Base-by-base conservation (phyloP, 2,113 vertebrate genomes). In the Motacilla alba region DNA sequence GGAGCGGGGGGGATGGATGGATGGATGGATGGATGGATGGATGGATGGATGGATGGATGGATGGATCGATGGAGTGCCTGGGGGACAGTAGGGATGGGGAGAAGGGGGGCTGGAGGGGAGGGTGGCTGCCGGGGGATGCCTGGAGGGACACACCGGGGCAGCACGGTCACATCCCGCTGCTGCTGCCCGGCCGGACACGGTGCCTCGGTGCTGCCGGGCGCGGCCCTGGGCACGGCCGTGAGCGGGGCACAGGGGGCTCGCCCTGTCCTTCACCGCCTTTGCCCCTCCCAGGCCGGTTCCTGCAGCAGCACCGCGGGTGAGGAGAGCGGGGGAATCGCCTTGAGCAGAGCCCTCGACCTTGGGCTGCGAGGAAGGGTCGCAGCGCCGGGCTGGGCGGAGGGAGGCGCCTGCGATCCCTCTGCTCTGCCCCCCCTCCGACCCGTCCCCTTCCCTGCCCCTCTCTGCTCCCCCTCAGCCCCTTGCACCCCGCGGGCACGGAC, bases 241-340 rank as follows among this genome's bases (percentile, higher is more conserved):
- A 24, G 9, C 2, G 1, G n/a, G 15, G 66, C 19, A 7, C 30
- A 3, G 47, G 13, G 21, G 11, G n/a, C n/a, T 31, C 79, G 3
- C 41, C 21, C 33, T 30, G 89, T 9, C 83, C 67, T 41, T 55
- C 2, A 1, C 44, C 30, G 49, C 53, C 72, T 50, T 47, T 28
- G 19, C 24, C 22, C 27, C 24, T 41, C 23, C 23, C 44, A 22
- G 55, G 43, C 3, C 77, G 4, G 35, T 22, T 52, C 55, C 39
- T 46, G n/a, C 47, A 9, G 47, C 3, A 19, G 0, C 5, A 58
- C 28, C 31, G 0, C 5, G 9, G 20, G 4, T 28, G 27, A 26
- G 33, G 9, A 4, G 46, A 24, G 28, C 3, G 3, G 15, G 12
- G 53, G 11, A 21, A 31, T 63, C n/a, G 52, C 27, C 43, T 27